Evolutionary conservation across 2,113 vertebrate genomes (phyloP).

Genomic region (Pelobates fuscus): DNA sequence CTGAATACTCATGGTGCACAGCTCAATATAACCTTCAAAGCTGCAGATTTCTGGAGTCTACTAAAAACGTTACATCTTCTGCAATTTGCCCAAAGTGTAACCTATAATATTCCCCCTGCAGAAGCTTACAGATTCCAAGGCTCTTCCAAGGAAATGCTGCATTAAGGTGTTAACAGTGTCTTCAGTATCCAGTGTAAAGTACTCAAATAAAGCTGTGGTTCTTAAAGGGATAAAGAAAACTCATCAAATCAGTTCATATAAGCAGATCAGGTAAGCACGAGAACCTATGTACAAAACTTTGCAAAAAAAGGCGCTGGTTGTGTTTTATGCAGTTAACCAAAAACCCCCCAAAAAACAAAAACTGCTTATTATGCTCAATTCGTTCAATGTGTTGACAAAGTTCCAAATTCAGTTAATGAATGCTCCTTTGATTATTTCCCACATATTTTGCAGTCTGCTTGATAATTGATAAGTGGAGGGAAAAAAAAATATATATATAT

Average conservation of each 20-base stretch:
- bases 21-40: conserved; percentile 65
- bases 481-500: neutral
- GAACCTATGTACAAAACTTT: too few relatives aligned
- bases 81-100: conserved; percentile 79
- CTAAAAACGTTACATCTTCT: conserved; percentile 74
- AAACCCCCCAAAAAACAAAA: neutral
- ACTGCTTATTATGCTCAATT: conserved; percentile 40
- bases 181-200: conserved; percentile 84
- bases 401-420: conserved; percentile 28
- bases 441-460: conserved; percentile 54
- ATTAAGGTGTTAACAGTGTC: conserved; percentile 72
- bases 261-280: conserved; percentile 71
- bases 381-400: conserved; percentile 46
- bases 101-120: conserved; percentile 54
- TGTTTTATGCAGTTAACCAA: conserved; percentile 59
- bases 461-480: conserved; percentile 43
- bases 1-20: conserved; percentile 70
- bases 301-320: conserved; percentile 70
- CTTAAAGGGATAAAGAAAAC: conserved; percentile 71
- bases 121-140: conserved; percentile 60
- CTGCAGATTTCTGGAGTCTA: conserved; percentile 55
- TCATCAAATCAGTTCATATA: conserved; percentile 73
- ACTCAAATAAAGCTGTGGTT: conserved; percentile 83
- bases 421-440: conserved; percentile 55
- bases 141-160: conserved; percentile 72